Percentiles rank a stretch among this genome's conserved stretches.
These are phyloP conservation scores for Aromia moschata DNA, from an alignment of 2,888 invertebrate species.

Conservation along the genomic window DNA sequence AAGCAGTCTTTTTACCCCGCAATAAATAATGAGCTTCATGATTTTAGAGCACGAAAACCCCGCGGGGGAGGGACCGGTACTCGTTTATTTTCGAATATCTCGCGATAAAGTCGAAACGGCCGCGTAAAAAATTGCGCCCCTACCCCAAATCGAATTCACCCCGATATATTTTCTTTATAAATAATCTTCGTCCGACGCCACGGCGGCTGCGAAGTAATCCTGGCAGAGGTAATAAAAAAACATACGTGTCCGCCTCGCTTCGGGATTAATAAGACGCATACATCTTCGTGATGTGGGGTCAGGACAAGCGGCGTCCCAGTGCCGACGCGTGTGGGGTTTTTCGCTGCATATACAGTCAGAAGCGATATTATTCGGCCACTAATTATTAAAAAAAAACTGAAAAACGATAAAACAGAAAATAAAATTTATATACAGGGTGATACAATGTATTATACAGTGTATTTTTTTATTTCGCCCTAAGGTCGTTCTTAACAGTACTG, in stretches of 20 bases:
- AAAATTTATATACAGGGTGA: too few species aligned
- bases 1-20: too few species aligned
- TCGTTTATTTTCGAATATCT: constrained; percentile 14
- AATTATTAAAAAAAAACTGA: too few species aligned
- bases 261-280: constrained; percentile 41
- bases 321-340: not conserved
- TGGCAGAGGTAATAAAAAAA: constrained; percentile 29
- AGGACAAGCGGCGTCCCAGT: constrained; percentile 19
- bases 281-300: constrained; percentile 37
- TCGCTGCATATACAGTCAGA: too few species aligned
- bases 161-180: constrained; percentile 24
- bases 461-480: too few species aligned
- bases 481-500: too few species aligned
- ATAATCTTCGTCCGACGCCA: constrained; percentile 18
- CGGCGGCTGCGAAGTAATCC: constrained; percentile 22
- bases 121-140: constrained; percentile 14
- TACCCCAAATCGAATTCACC: constrained; percentile 24
- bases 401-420: too few species aligned
- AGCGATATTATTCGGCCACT: too few species aligned
- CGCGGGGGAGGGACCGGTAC: not conserved
- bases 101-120: constrained; percentile 16
- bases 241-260: constrained; percentile 26
- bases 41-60: constrained; percentile 22
- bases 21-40: constrained; percentile 22
- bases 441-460: too few species aligned